Evolutionary conservation across 92 coral and sea anemone genomes (phyloP).

Genomic region (Epizoanthus scotinus): DNA sequence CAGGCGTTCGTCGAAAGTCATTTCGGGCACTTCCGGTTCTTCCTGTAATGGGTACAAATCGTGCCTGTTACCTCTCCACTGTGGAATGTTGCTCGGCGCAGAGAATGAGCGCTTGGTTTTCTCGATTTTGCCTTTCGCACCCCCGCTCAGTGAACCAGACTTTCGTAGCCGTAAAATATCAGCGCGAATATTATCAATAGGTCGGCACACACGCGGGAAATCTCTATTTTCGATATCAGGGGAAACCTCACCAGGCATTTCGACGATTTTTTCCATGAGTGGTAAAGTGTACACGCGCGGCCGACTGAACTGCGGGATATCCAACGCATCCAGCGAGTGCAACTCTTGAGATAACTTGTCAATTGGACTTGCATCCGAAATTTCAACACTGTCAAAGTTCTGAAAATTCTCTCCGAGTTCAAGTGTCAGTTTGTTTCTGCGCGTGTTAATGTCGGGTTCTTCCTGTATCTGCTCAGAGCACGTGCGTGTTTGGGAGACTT

Average conservation of each 20-base stretch:
- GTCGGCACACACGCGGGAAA: neutral
- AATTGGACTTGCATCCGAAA: conserved; percentile 36
- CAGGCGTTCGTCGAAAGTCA: conserved; percentile 18
- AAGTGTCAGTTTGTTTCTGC: conserved; percentile 3
- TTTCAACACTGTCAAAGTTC: conserved; percentile 10
- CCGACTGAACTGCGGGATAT: conserved; percentile 20
- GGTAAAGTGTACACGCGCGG: conserved; percentile 37
- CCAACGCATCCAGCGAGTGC: conserved; percentile 26
- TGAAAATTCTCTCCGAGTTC: neutral
- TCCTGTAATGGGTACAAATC: conserved; percentile 28
- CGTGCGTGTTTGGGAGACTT: neutral
- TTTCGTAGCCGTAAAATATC: neutral
- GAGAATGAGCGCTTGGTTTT: conserved; percentile 28
- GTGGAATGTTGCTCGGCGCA: conserved; percentile 23
- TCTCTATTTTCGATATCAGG: conserved; percentile 25
- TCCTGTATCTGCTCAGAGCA: neutral
- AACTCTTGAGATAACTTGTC: conserved; percentile 28
- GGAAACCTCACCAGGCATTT: conserved; percentile 22
- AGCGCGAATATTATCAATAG: neutral
- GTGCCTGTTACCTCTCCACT: neutral
- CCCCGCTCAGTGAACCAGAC: conserved; percentile 26
- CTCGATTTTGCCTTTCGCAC: neutral
- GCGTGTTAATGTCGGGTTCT: neutral
- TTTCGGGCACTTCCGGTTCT: conserved; percentile 33
- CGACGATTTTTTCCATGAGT: conserved; percentile 37